These are phyloP conservation scores for Holocentrus rufus DNA, from an alignment of 2,797 vertebrate genomes.

Conservation along the genomic window DNA sequence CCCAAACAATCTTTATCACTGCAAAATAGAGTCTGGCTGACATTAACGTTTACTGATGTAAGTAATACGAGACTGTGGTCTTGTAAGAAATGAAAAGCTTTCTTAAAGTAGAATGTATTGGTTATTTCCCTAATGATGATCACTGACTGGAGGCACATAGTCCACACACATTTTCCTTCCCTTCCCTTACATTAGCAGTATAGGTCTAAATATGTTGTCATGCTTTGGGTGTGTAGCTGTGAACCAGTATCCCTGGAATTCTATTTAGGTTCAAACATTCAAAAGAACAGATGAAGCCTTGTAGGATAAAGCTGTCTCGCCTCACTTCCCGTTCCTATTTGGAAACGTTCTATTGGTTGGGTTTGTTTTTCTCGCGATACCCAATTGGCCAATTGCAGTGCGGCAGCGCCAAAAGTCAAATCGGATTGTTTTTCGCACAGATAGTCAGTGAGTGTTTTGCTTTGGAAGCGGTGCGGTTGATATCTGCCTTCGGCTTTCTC, in stretches of 20 bases:
- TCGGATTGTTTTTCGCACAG: background rate
- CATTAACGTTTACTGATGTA: too few species aligned
- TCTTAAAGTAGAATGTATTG: too few species aligned
- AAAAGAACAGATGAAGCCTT: slow-evolving; percentile 35
- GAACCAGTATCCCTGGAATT: slow-evolving; percentile 68
- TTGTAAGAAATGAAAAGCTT: too few species aligned
- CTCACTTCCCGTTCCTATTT: background rate
- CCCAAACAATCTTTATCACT: too few species aligned
- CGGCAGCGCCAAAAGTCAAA: slow-evolving; percentile 69
- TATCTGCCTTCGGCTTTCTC: background rate
- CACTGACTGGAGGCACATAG: too few species aligned
- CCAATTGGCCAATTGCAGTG: slow-evolving; percentile 31
- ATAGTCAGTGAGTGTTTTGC: background rate
- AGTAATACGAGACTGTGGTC: too few species aligned
- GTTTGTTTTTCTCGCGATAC: slow-evolving; percentile 52
- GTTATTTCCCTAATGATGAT: too few species aligned
- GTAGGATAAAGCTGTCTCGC: background rate
- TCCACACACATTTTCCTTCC: too few species aligned
- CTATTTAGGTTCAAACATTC: slow-evolving; percentile 82
- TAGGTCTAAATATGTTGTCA: too few species aligned
- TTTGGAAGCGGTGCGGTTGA: accelerated
- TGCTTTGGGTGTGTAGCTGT: slow-evolving; percentile 17
- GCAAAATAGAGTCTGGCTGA: too few species aligned
- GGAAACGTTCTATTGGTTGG: slow-evolving; percentile 62
- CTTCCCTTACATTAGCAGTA: too few species aligned